Conservation (phyloP, 1,140 invertebrate genomes). For the Philopotamus ludificatus region DNA sequence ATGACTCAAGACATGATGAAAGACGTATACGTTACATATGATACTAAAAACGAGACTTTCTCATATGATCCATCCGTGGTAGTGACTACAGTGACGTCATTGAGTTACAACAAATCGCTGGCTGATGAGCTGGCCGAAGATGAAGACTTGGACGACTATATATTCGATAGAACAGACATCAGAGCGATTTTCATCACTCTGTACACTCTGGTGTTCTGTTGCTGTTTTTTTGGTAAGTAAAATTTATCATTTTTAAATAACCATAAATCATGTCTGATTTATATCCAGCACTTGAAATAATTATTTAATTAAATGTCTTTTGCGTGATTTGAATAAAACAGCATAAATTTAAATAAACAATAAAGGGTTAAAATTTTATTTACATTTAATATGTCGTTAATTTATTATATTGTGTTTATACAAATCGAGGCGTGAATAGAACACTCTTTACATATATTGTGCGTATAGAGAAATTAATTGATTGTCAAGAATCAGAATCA, state of each 20-base stretch:
- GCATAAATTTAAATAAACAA: too few relatives aligned
- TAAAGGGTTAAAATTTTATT: too few relatives aligned
- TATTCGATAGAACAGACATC: constrained; percentile 64
- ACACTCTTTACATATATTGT: too few relatives aligned
- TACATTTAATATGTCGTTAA: too few relatives aligned
- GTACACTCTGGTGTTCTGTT: constrained; percentile 65
- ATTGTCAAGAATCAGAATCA: too few relatives aligned
- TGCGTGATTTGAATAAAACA: too few relatives aligned
- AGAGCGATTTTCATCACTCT: constrained; percentile 63
- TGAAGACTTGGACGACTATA: constrained; percentile 56
- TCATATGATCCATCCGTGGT: not conserved
- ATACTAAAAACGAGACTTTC: not conserved
- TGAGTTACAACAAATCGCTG: not conserved
- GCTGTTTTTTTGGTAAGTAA: constrained; percentile 66
- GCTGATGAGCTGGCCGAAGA: constrained; percentile 19
- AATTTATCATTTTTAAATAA: not conserved
- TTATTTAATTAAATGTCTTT: too few relatives aligned
- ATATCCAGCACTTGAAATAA: too few relatives aligned
- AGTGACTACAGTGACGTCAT: not conserved
- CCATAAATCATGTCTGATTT: too few relatives aligned
- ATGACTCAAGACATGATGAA: not conserved
- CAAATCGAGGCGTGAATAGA: too few relatives aligned
- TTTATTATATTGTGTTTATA: too few relatives aligned
- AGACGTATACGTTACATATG: not conserved
- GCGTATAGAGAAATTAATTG: too few relatives aligned